Base-by-base conservation (phyloP, 2,888 invertebrate species). In the Morpho helenor region DNA sequence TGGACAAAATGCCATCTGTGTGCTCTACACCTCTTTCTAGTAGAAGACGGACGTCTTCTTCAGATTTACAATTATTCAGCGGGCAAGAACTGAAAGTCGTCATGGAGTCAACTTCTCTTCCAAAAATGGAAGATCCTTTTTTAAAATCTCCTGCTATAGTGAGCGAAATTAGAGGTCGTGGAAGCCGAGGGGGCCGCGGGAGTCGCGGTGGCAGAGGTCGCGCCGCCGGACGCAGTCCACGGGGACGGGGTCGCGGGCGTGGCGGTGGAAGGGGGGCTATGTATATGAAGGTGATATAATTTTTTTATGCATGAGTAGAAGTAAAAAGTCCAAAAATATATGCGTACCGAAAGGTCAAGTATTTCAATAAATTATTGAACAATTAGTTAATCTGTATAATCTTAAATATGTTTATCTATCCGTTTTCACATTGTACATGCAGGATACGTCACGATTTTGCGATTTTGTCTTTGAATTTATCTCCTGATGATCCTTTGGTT, bases 261-360 rank as follows among this genome's bases (percentile, higher is more conserved):
- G 90, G 91, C 9, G 86, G 89, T 0, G 87, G 89, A 2, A 75
- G 88, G 45, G 88, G 85, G 10, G 80, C 76, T 50, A 73, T 71
- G 72, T 79, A 79, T 53, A 79, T 80, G 79, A 79, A 77, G 73
- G 80, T 77, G 1, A 44, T 9, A 45, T 45, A 39, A 23, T 23
- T n/a, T n/a, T 10, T 10, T 16, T 41, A 49, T 8, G 9, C 10
- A 16, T 16, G 16, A 16, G 16, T 16, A 16, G 16, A 16, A 16
- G 16, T 16, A 31, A 31, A 5, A 31, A 31, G 5, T 31, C 31
- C 31, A 31, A 31, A 31, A 31, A 31, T 31, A 31, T 31, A 5
- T 31, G 4, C 4, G 5, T 31, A 31, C 31, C 5, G 5, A 31
- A 31, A 31, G 31, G 31, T 5, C 31, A 31, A 31, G 5, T 31